Conservation (phyloP, 2,113 vertebrate genomes). For the Prunella fulvescens region DNA sequence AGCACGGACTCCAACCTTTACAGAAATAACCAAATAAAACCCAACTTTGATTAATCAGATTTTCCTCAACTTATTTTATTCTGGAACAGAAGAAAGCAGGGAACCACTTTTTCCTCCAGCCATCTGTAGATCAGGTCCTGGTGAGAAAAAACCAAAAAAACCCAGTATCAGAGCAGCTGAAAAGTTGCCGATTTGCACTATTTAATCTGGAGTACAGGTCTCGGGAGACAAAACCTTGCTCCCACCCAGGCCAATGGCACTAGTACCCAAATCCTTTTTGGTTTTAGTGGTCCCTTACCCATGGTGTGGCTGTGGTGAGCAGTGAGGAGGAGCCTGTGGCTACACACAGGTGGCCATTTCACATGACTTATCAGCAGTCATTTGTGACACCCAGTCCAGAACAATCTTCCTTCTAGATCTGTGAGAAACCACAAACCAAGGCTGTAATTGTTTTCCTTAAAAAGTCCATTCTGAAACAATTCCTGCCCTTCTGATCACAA, state of each 20-base stretch:
- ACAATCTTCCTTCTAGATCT: background rate
- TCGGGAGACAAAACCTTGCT: background rate
- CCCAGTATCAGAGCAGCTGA: background rate
- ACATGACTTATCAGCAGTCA: fast-evolving
- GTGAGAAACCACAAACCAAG: background rate
- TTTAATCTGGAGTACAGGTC: background rate
- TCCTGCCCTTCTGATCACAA: background rate
- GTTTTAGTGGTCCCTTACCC: background rate
- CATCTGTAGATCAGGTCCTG: background rate
- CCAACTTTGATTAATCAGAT: fast-evolving
- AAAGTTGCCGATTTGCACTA: background rate
- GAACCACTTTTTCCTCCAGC: background rate
- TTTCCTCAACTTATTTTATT: background rate
- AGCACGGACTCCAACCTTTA: background rate
- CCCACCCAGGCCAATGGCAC: fast-evolving
- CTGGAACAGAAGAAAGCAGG: background rate
- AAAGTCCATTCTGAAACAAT: background rate
- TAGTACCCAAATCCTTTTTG: background rate
- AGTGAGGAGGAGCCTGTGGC: background rate
- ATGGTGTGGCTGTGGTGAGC: background rate
- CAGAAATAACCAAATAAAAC: background rate
- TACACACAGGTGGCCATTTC: background rate
- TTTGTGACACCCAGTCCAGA: background rate
- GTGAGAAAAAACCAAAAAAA: background rate
- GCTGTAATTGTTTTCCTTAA: background rate